phyloP scores from a whole-genome alignment of 1,140 invertebrate genomes.

The Aporrectodea caliginosa region DNA sequence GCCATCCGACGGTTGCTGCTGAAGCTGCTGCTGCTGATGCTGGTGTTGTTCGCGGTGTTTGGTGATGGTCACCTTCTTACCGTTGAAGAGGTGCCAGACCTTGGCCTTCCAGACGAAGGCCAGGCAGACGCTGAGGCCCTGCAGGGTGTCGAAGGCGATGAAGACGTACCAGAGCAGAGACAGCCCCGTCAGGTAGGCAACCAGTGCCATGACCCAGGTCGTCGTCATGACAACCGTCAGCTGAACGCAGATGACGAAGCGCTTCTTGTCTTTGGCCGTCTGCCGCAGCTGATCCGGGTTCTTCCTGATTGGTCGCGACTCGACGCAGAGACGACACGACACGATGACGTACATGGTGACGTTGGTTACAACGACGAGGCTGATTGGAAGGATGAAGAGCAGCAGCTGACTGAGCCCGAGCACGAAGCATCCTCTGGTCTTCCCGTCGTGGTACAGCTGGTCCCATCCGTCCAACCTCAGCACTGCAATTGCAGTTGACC shows the following conservation, averaged over 20 bases:
- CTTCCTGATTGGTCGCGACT: constrained; percentile 22
- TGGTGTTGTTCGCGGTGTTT: too few species aligned
- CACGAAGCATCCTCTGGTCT: neutral
- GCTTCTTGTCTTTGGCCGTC: constrained; percentile 27
- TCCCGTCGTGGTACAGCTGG: neutral
- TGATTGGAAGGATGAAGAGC: constrained; percentile 41
- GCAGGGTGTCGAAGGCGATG: constrained; percentile 39
- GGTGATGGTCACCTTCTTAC: too few species aligned
- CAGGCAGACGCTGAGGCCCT: constrained; percentile 38
- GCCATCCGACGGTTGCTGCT: too few species aligned
- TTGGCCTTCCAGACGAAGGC: constrained; percentile 37
- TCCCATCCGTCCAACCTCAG: constrained; percentile 23
- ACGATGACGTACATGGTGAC: constrained; percentile 55
- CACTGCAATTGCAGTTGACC: constrained; percentile 55
- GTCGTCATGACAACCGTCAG: constrained; percentile 52
- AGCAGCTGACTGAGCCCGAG: constrained; percentile 34
- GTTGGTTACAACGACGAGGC: constrained; percentile 44
- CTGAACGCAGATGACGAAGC: constrained; percentile 58
- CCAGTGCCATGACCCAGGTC: constrained; percentile 48
- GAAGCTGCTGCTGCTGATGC: too few species aligned
- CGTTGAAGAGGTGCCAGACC: constrained; percentile 24
- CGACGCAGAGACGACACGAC: constrained; percentile 36
- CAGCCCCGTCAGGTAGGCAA: constrained; percentile 35
- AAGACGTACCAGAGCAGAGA: constrained; percentile 38
- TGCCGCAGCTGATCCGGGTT: neutral